Percentiles rank a stretch among this genome's conserved stretches.
Conservation (phyloP, 2,888 invertebrate genomes). For the Macrophya alboannulata region DNA sequence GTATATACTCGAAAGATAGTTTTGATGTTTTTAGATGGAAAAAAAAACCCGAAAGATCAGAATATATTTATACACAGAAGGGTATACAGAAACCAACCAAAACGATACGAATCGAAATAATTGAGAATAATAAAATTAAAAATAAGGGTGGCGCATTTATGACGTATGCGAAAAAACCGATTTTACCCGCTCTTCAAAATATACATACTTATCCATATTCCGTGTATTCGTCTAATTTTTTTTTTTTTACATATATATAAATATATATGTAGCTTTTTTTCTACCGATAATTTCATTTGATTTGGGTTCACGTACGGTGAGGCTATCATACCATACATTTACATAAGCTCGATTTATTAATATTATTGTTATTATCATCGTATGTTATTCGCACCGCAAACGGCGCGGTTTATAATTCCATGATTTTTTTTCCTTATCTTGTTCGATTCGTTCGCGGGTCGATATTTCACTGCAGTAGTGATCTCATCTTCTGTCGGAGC, state of each 20-base stretch:
- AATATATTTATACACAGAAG: not conserved
- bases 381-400: not conserved
- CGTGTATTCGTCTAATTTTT: not conserved
- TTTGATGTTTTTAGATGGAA: not conserved
- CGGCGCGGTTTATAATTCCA: not conserved
- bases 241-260: not conserved
- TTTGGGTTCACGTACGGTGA: not conserved
- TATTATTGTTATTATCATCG: not conserved
- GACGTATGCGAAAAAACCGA: not conserved
- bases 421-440: not conserved
- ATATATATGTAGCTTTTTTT: no score
- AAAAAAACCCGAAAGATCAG: not conserved
- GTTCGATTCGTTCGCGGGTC: constrained; percentile 2
- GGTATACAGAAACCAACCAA: no score
- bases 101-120: not conserved
- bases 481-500: constrained; percentile 26
- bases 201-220: not conserved
- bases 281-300: not conserved
- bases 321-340: not conserved
- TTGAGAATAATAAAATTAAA: not conserved
- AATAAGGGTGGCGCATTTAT: not conserved
- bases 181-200: constrained; percentile 2
- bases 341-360: not conserved
- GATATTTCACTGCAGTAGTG: not conserved
- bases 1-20: not conserved